phyloP scores from a whole-genome alignment of 2,888 invertebrate genomes.

The Plusia festucae region DNA sequence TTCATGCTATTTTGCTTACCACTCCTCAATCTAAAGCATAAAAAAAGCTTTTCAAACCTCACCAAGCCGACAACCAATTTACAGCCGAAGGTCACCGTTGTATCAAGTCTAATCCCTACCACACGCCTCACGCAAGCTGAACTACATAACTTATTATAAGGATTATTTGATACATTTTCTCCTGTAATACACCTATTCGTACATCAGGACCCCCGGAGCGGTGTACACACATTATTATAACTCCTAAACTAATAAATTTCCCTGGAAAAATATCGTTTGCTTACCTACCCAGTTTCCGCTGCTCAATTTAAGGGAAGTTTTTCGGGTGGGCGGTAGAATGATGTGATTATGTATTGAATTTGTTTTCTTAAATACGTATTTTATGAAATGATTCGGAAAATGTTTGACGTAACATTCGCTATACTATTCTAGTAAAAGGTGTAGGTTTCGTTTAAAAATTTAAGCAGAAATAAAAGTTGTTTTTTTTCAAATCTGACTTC shows the following conservation, averaged over 20 bases:
- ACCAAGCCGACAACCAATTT: no score
- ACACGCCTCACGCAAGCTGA: not conserved
- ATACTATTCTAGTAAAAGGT: no score
- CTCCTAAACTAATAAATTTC: constrained; percentile 9
- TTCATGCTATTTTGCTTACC: no score
- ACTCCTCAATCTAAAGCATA: no score
- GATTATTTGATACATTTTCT: constrained; percentile 12
- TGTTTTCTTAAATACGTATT: constrained; percentile 1
- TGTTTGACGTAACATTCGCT: no score
- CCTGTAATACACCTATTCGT: constrained; percentile 2
- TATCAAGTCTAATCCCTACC: constrained; percentile 6
- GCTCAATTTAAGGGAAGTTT: constrained; percentile 1
- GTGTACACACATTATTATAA: constrained; percentile 4
- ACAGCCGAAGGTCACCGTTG: not conserved
- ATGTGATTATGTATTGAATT: not conserved
- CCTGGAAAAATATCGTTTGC: constrained; percentile 7
- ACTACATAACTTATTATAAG: constrained; percentile 3
- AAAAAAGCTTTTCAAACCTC: no score
- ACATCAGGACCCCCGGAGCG: constrained; percentile 13
- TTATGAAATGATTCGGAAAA: not conserved
- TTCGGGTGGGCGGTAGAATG: not conserved
- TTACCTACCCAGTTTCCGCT: not conserved
- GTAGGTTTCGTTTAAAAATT: no score
- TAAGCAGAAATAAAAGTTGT: no score
- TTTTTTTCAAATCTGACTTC: no score